phyloP scores from a whole-genome alignment of 2,113 vertebrate genomes.

The Barbus barbus region DNA sequence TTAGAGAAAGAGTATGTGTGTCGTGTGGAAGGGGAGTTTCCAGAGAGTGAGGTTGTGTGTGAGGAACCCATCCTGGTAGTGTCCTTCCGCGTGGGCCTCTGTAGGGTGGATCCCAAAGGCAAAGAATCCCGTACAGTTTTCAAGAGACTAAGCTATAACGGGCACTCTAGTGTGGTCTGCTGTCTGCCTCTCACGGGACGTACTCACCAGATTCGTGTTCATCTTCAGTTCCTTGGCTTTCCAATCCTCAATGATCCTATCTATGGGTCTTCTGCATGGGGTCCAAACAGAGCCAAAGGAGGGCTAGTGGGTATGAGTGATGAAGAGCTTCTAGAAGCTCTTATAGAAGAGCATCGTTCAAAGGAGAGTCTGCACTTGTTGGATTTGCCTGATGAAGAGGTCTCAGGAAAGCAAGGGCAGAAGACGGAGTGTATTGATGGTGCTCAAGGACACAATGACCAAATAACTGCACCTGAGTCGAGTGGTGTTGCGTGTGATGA shows the following conservation, averaged over 20 bases:
- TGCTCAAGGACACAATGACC: background rate
- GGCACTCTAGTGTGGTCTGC: slow-evolving; percentile 85
- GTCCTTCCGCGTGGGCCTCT: slow-evolving; percentile 94
- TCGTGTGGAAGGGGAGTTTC: slow-evolving; percentile 90
- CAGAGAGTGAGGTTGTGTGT: slow-evolving; percentile 79
- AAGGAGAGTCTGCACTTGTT: slow-evolving; percentile 84
- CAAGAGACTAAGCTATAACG: slow-evolving; percentile 88
- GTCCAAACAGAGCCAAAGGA: slow-evolving; percentile 82
- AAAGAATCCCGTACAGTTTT: slow-evolving; percentile 89
- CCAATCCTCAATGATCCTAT: slow-evolving; percentile 95
- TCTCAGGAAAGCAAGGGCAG: slow-evolving; percentile 15
- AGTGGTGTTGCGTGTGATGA: background rate
- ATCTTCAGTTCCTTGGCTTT: slow-evolving; percentile 92
- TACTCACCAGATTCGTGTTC: slow-evolving; percentile 96
- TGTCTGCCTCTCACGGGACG: slow-evolving; percentile 90
- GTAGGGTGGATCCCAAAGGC: slow-evolving; percentile 88
- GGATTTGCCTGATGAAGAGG: slow-evolving; percentile 66
- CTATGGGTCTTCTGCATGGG: slow-evolving; percentile 92
- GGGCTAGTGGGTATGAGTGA: slow-evolving; percentile 82
- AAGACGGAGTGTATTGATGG: background rate
- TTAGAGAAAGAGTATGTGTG: slow-evolving; percentile 97
- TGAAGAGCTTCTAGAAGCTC: slow-evolving; percentile 84
- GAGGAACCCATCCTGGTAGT: slow-evolving; percentile 93
- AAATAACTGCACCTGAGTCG: background rate
- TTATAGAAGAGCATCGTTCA: slow-evolving; percentile 84